Conservation (phyloP, 2,888 invertebrate genomes). For the Blastobasis adustella region DNA sequence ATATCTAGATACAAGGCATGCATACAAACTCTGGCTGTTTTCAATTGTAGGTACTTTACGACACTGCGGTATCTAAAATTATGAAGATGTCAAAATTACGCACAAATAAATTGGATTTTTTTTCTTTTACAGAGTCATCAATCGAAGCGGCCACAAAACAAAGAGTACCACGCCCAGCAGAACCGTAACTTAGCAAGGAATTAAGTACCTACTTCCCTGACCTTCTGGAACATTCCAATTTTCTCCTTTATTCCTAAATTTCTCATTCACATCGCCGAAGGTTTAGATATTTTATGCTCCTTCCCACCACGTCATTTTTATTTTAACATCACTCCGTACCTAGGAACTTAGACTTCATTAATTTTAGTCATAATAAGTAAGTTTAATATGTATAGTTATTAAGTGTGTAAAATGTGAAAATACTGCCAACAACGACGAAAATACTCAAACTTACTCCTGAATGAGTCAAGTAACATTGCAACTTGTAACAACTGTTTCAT, state of each 20-base stretch:
- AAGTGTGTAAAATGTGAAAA: constrained; percentile 20
- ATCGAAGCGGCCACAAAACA: constrained; percentile 33
- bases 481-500: constrained; percentile 13
- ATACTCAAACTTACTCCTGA: constrained; percentile 8
- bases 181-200: constrained; percentile 48
- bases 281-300: constrained; percentile 2
- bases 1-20: too few species aligned
- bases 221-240: constrained; percentile 14
- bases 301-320: constrained; percentile 25
- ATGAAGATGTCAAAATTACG: too few species aligned
- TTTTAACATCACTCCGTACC: constrained; percentile 18
- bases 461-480: not conserved
- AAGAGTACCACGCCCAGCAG: constrained; percentile 34
- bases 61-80: too few species aligned
- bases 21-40: too few species aligned
- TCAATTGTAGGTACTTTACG: too few species aligned
- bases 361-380: constrained; percentile 34
- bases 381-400: constrained; percentile 17
- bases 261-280: not conserved
- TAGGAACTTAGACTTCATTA: constrained; percentile 28
- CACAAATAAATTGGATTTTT: too few species aligned
- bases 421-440: constrained; percentile 8
- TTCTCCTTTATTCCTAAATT: constrained; percentile 2
- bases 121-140: constrained; percentile 30
- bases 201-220: constrained; percentile 23